A percentile compares a stretch with the other conserved stretches of the same genome.
Evolutionary conservation across 2,797 vertebrate species (phyloP).

Genomic region (Trachurus trachurus): DNA sequence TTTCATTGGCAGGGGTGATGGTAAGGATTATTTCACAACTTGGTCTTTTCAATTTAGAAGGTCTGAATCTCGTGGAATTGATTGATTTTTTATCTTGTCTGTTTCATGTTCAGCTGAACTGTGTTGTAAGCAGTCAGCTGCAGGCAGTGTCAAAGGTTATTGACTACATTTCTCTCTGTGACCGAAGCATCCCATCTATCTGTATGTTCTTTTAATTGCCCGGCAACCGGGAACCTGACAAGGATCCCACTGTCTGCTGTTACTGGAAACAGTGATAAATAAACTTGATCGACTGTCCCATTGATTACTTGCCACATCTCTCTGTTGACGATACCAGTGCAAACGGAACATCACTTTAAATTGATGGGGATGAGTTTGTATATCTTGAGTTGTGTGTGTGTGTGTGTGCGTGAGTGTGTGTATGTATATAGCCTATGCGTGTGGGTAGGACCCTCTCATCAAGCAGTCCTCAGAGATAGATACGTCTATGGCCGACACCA

Average conservation of each 20-base stretch:
- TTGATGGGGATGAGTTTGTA: constrained; percentile 70
- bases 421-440: too few relatives aligned
- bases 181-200: constrained; percentile 60
- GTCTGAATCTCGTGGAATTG: neutral
- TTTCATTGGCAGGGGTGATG: neutral
- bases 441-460: constrained; percentile 27
- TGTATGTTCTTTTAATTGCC: constrained; percentile 60
- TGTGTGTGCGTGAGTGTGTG: constrained; percentile 5
- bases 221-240: constrained; percentile 81
- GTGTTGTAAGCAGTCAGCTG: constrained; percentile 21
- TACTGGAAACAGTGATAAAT: constrained; percentile 85
- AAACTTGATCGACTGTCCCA: constrained; percentile 75
- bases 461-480: constrained; percentile 70
- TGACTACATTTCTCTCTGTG: constrained; percentile 17
- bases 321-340: constrained; percentile 63
- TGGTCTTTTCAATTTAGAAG: neutral
- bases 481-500: constrained; percentile 57
- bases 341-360: constrained; percentile 67
- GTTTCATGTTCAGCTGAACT: constrained; percentile 21
- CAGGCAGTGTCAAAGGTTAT: constrained; percentile 6
- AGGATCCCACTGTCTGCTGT: constrained; percentile 73
- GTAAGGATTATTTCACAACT: neutral
- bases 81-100: neutral
- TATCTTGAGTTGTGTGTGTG: constrained; percentile 20
- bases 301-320: constrained; percentile 80